Evolutionary conservation across 2,797 vertebrate genomes (phyloP).

Genomic region (Anguilla megastoma): DNA sequence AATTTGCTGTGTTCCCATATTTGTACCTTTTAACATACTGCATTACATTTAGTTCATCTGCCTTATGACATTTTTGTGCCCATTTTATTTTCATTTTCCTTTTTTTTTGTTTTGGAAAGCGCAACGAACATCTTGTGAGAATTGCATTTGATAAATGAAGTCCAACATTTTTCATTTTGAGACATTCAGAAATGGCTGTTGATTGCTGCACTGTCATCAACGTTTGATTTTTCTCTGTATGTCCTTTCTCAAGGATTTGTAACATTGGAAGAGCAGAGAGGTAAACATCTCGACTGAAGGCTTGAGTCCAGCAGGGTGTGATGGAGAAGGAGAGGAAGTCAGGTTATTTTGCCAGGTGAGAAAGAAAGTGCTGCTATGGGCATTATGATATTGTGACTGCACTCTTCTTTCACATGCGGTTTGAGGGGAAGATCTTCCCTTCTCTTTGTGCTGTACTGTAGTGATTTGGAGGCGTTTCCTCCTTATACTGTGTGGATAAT

Average conservation of each 20-base stretch:
- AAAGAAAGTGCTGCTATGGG: background rate
- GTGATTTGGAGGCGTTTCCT: background rate
- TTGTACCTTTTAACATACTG: too few relatives aligned
- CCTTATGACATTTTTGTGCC: too few relatives aligned
- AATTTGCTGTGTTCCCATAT: too few relatives aligned
- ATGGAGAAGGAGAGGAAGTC: slow-evolving; percentile 75
- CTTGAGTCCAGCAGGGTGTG: slow-evolving; percentile 49
- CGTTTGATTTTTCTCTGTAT: background rate
- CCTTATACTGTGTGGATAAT: background rate
- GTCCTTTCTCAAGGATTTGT: background rate
- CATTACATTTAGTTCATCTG: too few relatives aligned
- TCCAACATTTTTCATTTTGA: background rate
- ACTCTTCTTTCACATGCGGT: background rate
- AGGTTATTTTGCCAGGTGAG: slow-evolving; percentile 77
- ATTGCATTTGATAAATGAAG: too few relatives aligned
- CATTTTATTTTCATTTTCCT: too few relatives aligned
- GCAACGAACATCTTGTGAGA: too few relatives aligned
- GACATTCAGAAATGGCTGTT: background rate
- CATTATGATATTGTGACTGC: background rate
- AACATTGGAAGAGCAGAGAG: background rate
- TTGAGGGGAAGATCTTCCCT: background rate
- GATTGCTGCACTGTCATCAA: background rate
- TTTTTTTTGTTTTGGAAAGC: too few relatives aligned
- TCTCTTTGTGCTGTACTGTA: background rate
- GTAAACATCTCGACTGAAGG: background rate